Conservation (phyloP, 1,140 invertebrate species). For the Drosophila sproati region DNA sequence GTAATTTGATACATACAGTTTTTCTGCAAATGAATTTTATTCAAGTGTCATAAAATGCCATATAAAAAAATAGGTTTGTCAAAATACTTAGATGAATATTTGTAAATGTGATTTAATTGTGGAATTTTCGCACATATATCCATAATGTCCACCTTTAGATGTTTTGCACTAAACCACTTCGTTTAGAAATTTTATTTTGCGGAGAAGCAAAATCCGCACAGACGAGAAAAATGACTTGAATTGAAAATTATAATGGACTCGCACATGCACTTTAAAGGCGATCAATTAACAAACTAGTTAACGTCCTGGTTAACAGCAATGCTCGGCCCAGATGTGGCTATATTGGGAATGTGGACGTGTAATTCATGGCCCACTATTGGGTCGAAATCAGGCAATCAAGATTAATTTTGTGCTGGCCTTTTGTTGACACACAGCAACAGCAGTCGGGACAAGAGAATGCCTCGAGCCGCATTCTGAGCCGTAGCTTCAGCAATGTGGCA, state of each 20-base stretch:
- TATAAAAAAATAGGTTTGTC: not conserved
- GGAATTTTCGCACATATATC: too few relatives aligned
- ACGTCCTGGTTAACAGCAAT: not conserved
- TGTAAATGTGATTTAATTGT: not conserved
- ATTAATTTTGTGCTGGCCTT: constrained; percentile 20
- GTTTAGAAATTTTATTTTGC: too few relatives aligned
- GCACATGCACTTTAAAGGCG: not conserved
- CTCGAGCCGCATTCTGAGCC: not conserved
- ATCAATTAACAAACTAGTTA: not conserved
- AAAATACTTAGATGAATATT: not conserved
- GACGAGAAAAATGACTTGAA: not conserved
- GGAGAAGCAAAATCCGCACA: not conserved
- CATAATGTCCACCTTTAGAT: too few relatives aligned
- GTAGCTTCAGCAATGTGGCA: constrained; percentile 23
- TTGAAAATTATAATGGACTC: not conserved
- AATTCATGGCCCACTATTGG: constrained; percentile 13
- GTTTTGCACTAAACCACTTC: too few relatives aligned
- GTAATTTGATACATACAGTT: not conserved
- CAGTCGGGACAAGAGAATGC: not conserved
- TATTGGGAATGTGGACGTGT: not conserved
- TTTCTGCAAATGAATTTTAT: not conserved
- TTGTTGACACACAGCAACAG: constrained; percentile 13
- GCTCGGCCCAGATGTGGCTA: not conserved
- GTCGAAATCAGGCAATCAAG: constrained; percentile 30
- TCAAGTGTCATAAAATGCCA: not conserved